Evolutionary conservation across 2,888 invertebrate genomes (phyloP), one percentile per base, ranked within the genome.

Genomic region (Malacosoma neustria): DNA sequence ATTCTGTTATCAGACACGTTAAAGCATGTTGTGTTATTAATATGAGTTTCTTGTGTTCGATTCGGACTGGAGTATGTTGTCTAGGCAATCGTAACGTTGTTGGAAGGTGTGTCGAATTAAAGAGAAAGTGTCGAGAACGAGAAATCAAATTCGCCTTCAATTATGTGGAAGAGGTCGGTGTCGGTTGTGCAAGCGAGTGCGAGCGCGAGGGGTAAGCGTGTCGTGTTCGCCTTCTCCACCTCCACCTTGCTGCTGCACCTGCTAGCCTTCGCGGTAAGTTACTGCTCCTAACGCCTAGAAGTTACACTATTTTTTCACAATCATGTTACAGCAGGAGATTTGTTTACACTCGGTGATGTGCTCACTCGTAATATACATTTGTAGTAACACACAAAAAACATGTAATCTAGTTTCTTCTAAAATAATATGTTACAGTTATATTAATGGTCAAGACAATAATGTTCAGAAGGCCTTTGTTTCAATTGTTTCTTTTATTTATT

Each of bases 111-210:
- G 58, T 57, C 51, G 56, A 60, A 62, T 59, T 51, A 61, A 75
- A 74, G 84, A 84, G 84, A 84, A 84, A 84, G 84, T 84, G 75
- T 77, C 76, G 68, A 77, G 80, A 81, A 79, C 76, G 67, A 77
- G 80, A 81, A 79, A 77, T 79, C 75, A 70, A 72, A 73, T 70
- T 80, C 61, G 72, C 79, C 80, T 81, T 77, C 81, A 76, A 72
- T 82, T 81, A 84, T 81, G 84, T 84, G 82, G 84, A 82, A 77
- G 81, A 81, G 77, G 80, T 73, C 76, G 76, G 76, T 82, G 80
- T 73, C 76, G 76, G 76, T 82, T 82, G 82, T 79, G 84, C 84
- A 82, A 84, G 76, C 65, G 61, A 57, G 49, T 55, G 57, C 61
- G 54, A n/a, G n/a, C n/a, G n/a, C n/a, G n/a, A n/a, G n/a, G n/a